These are phyloP conservation scores for Antigone vipio DNA, from an alignment of 2,113 vertebrate species.

Conservation along the genomic window DNA sequence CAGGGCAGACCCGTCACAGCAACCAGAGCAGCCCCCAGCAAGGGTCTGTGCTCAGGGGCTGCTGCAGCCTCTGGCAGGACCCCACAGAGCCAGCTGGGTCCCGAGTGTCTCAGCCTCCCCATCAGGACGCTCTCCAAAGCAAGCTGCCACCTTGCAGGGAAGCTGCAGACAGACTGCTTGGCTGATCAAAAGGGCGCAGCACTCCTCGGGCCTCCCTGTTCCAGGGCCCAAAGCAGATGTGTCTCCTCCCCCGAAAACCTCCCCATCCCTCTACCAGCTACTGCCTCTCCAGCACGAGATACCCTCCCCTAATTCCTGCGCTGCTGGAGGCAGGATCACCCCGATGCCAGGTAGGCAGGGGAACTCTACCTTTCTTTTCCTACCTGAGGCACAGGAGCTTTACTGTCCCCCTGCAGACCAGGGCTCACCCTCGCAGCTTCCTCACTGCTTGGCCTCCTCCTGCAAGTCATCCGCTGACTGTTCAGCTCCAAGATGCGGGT, in stretches of 20 bases:
- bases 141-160: background rate
- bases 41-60: too few relatives aligned
- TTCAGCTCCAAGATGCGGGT: slow-evolving; percentile 63
- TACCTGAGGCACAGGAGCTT: background rate
- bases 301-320: background rate
- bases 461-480: slow-evolving; percentile 51
- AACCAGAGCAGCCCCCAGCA: background rate
- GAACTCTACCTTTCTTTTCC: background rate
- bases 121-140: background rate
- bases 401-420: background rate
- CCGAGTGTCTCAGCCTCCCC: rapidly evolving
- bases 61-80: background rate
- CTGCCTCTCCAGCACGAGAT: background rate
- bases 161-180: rapidly evolving
- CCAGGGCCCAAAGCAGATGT: background rate
- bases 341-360: background rate
- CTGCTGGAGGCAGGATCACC: background rate
- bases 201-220: too few relatives aligned
- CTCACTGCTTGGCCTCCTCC: background rate
- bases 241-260: background rate
- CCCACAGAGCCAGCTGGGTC: background rate
- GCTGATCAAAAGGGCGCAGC: too few relatives aligned
- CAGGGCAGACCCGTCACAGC: rapidly evolving
- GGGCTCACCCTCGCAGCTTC: background rate
- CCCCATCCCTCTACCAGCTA: background rate